phyloP scores from a whole-genome alignment of 2,888 invertebrate genomes.

The Peribatodes rhomboidaria region DNA sequence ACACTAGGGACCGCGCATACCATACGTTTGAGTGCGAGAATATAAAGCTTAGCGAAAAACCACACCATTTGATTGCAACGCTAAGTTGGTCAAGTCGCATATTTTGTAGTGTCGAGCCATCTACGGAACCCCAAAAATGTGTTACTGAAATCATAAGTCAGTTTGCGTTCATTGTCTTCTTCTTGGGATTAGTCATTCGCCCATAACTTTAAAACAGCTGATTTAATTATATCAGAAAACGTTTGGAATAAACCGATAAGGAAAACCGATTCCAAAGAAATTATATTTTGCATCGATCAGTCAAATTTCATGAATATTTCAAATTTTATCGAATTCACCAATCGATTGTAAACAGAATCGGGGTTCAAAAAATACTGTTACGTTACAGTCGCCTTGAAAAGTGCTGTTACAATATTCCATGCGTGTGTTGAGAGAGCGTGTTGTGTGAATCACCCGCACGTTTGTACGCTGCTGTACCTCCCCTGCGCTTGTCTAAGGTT shows the following conservation, averaged over 20 bases:
- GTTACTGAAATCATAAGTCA: too few relatives aligned
- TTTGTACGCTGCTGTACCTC: conserved; percentile 19
- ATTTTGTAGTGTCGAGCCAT: too few relatives aligned
- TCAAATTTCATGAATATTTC: background rate
- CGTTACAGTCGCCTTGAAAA: background rate
- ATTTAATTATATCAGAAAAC: too few relatives aligned
- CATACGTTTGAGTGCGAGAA: background rate
- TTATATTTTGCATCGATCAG: too few relatives aligned
- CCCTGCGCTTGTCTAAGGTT: conserved; percentile 21
- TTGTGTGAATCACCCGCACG: conserved; percentile 34
- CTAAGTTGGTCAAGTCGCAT: too few relatives aligned
- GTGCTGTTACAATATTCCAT: conserved; percentile 37
- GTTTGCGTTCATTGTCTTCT: too few relatives aligned
- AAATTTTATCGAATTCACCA: background rate
- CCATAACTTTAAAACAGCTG: too few relatives aligned
- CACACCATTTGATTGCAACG: too few relatives aligned
- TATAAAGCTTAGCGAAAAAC: background rate
- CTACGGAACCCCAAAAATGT: too few relatives aligned
- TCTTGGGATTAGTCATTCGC: too few relatives aligned
- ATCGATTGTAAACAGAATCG: background rate
- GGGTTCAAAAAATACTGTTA: background rate
- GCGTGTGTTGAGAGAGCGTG: conserved; percentile 18
- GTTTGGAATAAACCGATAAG: too few relatives aligned
- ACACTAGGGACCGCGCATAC: background rate
- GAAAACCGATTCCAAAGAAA: too few relatives aligned